Percentiles rank a stretch among this genome's conserved stretches.
These are phyloP conservation scores for Ornithoptera priamus DNA, from an alignment of 2,888 invertebrate genomes.

Conservation along the genomic window DNA sequence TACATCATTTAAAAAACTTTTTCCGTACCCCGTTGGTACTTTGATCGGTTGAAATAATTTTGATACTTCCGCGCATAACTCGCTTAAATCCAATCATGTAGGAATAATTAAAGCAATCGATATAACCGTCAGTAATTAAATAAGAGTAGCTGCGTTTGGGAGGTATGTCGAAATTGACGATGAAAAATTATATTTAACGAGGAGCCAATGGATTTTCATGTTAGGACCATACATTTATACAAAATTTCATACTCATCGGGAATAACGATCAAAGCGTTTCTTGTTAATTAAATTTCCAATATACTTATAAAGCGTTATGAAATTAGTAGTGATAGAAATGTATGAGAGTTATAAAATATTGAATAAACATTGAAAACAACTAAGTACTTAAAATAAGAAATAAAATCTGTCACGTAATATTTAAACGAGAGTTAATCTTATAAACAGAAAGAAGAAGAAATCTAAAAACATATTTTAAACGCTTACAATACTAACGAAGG, in stretches of 20 bases:
- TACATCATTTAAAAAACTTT: not conserved
- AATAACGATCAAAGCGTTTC: not conserved
- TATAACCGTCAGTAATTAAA: constrained; percentile 2
- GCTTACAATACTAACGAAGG: not conserved
- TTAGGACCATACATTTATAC: not conserved
- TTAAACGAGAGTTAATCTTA: not conserved
- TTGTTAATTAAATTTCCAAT: not conserved
- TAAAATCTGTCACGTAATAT: not conserved
- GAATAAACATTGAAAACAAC: not conserved
- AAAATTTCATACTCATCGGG: not conserved
- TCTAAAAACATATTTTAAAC: not conserved
- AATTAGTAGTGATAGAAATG: too few species aligned
- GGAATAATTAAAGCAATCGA: not conserved
- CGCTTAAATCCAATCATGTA: not conserved
- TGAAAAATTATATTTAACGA: not conserved
- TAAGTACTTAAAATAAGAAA: not conserved
- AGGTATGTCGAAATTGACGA: not conserved
- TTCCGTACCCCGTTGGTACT: not conserved
- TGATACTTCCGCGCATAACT: not conserved
- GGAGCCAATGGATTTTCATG: not conserved
- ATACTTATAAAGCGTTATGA: not conserved
- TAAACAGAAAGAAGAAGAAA: not conserved
- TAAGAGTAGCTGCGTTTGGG: not conserved
- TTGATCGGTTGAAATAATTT: not conserved
- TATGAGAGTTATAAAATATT: not conserved